Evolutionary conservation across 1,140 invertebrate genomes (phyloP).

Genomic region (Catajapyx aquilonaris): DNA sequence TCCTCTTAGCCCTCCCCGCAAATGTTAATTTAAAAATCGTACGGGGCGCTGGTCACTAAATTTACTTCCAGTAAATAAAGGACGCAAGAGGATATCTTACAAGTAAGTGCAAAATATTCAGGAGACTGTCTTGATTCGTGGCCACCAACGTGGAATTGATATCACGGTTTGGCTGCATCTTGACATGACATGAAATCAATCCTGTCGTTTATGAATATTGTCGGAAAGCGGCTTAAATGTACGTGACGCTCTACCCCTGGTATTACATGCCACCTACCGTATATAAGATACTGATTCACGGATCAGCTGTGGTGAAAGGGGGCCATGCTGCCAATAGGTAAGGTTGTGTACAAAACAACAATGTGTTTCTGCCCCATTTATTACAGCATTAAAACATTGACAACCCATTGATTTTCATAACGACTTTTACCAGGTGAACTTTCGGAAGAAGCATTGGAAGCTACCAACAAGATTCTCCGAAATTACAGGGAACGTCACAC

Average conservation of each 20-base stretch:
- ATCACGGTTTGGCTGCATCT: background rate
- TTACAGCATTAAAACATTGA: too few relatives aligned
- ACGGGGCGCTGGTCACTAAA: background rate
- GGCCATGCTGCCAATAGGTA: too few relatives aligned
- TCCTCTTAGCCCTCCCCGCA: too few relatives aligned
- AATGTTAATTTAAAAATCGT: too few relatives aligned
- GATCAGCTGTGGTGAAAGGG: background rate
- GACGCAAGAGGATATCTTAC: background rate
- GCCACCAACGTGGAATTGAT: too few relatives aligned
- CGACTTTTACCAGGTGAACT: background rate
- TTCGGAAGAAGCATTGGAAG: background rate
- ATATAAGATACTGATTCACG: background rate
- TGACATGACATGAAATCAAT: constrained; percentile 1
- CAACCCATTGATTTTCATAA: too few relatives aligned
- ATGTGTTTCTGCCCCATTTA: too few relatives aligned
- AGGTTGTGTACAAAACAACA: too few relatives aligned
- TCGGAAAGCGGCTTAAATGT: background rate
- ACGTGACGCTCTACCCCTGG: background rate
- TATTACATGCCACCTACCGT: constrained; percentile 1
- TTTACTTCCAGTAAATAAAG: background rate
- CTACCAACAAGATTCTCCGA: background rate
- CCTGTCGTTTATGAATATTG: background rate
- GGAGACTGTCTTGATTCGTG: too few relatives aligned
- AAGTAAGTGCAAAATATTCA: too few relatives aligned
- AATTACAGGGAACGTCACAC: constrained; percentile 2